Percentiles rank a stretch among this genome's conserved stretches.
Evolutionary conservation across 2,888 invertebrate genomes (phyloP).

Genomic region (Pardosa pseudoannulata): DNA sequence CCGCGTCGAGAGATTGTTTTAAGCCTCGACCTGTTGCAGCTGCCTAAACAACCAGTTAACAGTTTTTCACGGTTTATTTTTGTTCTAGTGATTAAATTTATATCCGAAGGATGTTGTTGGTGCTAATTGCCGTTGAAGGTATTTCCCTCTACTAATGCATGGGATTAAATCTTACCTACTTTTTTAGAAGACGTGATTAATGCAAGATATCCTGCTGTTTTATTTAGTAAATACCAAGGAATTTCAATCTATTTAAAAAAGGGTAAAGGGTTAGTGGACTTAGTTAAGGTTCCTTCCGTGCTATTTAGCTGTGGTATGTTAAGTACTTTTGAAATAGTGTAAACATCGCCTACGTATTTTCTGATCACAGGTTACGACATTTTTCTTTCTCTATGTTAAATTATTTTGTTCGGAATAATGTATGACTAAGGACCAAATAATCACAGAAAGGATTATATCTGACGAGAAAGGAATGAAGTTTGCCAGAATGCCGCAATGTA

Average conservation of each 20-base stretch:
- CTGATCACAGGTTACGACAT: too few relatives aligned
- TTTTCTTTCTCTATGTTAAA: too few relatives aligned
- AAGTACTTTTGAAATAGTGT: too few relatives aligned
- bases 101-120: not conserved
- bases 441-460: too few relatives aligned
- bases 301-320: too few relatives aligned
- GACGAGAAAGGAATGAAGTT: too few relatives aligned
- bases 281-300: too few relatives aligned
- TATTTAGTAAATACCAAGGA: not conserved
- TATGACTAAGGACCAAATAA: too few relatives aligned
- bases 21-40: not conserved
- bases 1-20: not conserved
- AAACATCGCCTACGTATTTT: too few relatives aligned
- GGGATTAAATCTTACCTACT: not conserved
- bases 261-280: too few relatives aligned
- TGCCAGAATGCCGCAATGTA: too few relatives aligned
- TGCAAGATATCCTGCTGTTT: not conserved
- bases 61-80: not conserved
- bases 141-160: not conserved
- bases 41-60: not conserved
- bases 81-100: not conserved
- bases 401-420: too few relatives aligned
- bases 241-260: not conserved
- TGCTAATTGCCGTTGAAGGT: not conserved
- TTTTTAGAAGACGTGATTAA: not conserved